Evolutionary conservation across 2,113 vertebrate genomes (phyloP).

Genomic region (Callocephalon fimbriatum): DNA sequence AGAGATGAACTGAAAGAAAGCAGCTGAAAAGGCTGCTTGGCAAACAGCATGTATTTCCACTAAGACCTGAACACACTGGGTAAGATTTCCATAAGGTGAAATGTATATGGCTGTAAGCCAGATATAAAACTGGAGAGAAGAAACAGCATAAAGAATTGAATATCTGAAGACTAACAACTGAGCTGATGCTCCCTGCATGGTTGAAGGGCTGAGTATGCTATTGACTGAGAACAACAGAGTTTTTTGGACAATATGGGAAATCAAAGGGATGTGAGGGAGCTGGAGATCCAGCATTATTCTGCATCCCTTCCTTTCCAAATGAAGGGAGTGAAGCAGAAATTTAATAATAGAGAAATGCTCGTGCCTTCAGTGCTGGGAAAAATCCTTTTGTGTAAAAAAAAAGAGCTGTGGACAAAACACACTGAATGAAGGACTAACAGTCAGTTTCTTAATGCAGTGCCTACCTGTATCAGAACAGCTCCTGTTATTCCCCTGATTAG

Average conservation of each 20-base stretch:
- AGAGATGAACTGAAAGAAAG: constrained; percentile 3
- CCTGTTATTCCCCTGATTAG: neutral
- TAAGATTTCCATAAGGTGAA: constrained; percentile 39
- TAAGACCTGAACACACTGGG: neutral
- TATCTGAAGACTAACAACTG: neutral
- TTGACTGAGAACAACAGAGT: neutral
- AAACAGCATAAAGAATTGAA: neutral
- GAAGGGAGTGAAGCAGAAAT: neutral
- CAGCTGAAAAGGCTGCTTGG: constrained; percentile 6
- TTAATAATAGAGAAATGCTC: neutral
- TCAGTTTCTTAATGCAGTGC: neutral
- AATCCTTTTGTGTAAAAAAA: neutral
- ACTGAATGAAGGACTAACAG: neutral
- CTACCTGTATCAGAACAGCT: neutral
- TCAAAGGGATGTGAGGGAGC: constrained; percentile 38
- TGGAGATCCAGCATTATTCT: neutral
- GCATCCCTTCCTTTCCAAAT: neutral
- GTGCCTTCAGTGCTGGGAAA: neutral
- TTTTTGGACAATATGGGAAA: constrained; percentile 55
- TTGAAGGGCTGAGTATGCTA: neutral
- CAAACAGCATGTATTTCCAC: neutral
- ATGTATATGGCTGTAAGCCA: neutral
- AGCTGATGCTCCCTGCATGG: neutral
- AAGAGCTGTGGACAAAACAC: neutral
- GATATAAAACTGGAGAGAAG: constrained; percentile 21